These are phyloP conservation scores for Tachysurus vachellii DNA, from an alignment of 2,113 vertebrate genomes.

Conservation along the genomic window DNA sequence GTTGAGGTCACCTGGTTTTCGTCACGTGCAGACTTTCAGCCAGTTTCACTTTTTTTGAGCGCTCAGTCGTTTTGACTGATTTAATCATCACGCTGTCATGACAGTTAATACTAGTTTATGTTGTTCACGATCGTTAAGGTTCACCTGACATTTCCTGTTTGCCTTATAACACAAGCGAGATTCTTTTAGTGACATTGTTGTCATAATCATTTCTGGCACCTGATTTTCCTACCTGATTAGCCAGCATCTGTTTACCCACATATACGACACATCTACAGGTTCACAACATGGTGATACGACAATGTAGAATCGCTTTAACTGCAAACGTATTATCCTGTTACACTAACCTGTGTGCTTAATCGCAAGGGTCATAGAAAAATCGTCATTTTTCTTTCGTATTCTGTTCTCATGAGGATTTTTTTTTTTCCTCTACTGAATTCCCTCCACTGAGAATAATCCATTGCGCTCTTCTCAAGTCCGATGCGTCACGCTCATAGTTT, in stretches of 20 bases:
- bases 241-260: neutral
- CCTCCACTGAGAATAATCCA: neutral
- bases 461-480: constrained; percentile 32
- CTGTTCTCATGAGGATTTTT: neutral
- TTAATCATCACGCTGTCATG: neutral
- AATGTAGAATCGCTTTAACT: neutral
- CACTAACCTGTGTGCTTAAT: neutral
- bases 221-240: neutral
- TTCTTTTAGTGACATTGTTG: neutral
- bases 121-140: neutral
- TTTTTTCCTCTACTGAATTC: neutral
- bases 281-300: neutral
- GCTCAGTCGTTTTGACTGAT: too few species aligned
- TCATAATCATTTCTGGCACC: neutral
- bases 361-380: neutral
- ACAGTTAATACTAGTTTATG: neutral
- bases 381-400: neutral
- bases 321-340: neutral
- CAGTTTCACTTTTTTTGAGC: neutral
- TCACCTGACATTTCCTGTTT: neutral
- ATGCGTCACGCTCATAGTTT: constrained; percentile 57
- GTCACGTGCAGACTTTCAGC: neutral
- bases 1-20: constrained; percentile 20
- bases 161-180: neutral
- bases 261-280: neutral